A percentile compares a stretch with the other conserved stretches of the same genome.
phyloP scores from a whole-genome alignment of 2,113 vertebrate species.

The Lepisosteus oculatus region DNA sequence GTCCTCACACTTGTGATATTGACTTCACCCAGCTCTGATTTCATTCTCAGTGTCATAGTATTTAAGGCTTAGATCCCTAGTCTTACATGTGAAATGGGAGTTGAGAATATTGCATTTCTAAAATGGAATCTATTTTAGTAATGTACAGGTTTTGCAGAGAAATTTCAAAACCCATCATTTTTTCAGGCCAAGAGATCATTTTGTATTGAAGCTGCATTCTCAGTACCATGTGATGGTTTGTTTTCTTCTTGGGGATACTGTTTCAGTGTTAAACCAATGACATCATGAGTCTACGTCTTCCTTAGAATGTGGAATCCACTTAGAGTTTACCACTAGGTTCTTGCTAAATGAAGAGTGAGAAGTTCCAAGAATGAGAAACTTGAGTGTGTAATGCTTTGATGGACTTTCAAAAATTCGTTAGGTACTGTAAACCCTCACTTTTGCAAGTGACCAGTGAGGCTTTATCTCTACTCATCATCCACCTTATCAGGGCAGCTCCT shows the following conservation, averaged over 20 bases:
- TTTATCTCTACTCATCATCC: constrained; percentile 10
- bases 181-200: constrained; percentile 35
- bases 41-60: constrained; percentile 48
- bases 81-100: not conserved
- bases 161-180: constrained; percentile 41
- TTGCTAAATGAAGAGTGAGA: not conserved
- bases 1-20: constrained; percentile 8
- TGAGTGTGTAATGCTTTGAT: not conserved
- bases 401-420: not conserved
- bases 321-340: not conserved
- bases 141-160: constrained; percentile 21
- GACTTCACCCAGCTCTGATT: constrained; percentile 22
- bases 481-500: constrained; percentile 14
- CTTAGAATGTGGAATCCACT: constrained; percentile 14
- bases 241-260: constrained; percentile 42
- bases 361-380: not conserved
- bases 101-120: no score
- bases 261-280: constrained; percentile 62
- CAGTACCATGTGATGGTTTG: constrained; percentile 39
- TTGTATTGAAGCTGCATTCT: constrained; percentile 36
- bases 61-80: constrained; percentile 37
- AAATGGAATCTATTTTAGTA: not conserved
- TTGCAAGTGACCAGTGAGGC: constrained; percentile 17
- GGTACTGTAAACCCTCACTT: not conserved
- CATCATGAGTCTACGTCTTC: constrained; percentile 37